phyloP scores from a whole-genome alignment of 2,888 invertebrate genomes.

The Tenthredo notha region DNA sequence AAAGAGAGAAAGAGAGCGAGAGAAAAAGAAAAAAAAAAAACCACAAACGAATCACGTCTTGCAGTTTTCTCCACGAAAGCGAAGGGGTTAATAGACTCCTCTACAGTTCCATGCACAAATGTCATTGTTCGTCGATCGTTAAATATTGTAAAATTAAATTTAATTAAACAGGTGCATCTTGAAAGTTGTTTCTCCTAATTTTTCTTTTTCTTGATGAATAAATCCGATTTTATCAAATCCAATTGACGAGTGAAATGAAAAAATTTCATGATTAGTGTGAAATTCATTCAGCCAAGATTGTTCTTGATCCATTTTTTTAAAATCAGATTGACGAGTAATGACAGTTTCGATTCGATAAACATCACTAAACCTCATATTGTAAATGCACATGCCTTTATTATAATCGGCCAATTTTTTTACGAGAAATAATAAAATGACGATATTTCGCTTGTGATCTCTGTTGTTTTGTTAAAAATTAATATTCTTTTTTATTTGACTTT shows the following conservation, averaged over 20 bases:
- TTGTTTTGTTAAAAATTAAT: neutral
- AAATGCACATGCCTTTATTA: neutral
- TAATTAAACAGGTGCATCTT: neutral
- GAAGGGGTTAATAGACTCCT: neutral
- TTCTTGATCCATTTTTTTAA: neutral
- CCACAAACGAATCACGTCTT: neutral
- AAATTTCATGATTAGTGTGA: neutral
- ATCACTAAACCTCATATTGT: neutral
- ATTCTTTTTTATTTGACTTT: neutral
- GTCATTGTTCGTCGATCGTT: constrained; percentile 9
- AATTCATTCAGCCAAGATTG: neutral
- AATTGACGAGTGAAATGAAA: neutral
- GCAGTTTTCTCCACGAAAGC: constrained; percentile 12
- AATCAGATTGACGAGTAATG: neutral
- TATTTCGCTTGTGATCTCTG: constrained; percentile 12
- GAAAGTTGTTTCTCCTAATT: neutral
- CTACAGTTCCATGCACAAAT: neutral
- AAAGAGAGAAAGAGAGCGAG: neutral
- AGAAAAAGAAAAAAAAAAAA: neutral
- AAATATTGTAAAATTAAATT: neutral
- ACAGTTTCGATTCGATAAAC: constrained; percentile 6
- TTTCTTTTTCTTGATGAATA: neutral
- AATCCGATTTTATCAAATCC: neutral
- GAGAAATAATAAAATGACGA: neutral
- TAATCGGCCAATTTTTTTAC: neutral